Base-by-base conservation (phyloP, 2,888 invertebrate species). In the Disparrhopalites patrizii region DNA sequence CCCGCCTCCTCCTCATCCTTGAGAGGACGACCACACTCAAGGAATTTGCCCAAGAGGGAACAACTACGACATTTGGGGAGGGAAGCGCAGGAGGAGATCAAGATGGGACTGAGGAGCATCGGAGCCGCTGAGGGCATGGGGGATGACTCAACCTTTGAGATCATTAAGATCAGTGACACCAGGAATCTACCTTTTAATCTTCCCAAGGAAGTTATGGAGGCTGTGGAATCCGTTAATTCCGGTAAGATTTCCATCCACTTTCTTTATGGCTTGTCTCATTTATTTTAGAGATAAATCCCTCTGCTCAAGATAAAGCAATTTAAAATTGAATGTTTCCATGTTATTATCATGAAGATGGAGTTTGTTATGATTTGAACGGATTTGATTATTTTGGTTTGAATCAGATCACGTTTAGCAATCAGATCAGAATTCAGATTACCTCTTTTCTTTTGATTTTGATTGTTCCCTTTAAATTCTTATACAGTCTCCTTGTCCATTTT, bases 21-120 rank as follows among this genome's bases (percentile, higher is more conserved):
- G 13, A 15, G 27, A 8, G 62, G 61, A 20, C 70, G 73, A 69
- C 62, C 69, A 5, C 74, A 73, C 25, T 60, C 68, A 13, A 55
- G 75, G 30, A 75, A 73, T 57, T 40, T 75, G 10, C 73, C 75
- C 3, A 75, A 75, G 61, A 50, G 75, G 51, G 75, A 73, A 23
- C 64, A 65, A 20, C 5, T 65, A 25, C 23, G 51, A 33, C 18
- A 38, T 30, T 28, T 28, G 25, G 43, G 20, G 15, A 25, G 33
- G n/a, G 63, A 65, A 31, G 51, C 31, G 1, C 20, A n/a, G 1
- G 51, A 58, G n/a, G 65, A 43, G 23, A 58, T 68, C 28, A 38
- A 50, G 55, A 65, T 60, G 58, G 58, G 57, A 38, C 56, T 67
- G 54, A 62, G 62, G 43, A 69, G 69, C 47, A 60, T 65, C 40